A percentile compares a stretch with the other conserved stretches of the same genome.
These are phyloP conservation scores for Tonatia bakeri DNA, from an alignment of 2,113 vertebrate genomes.

Conservation along the genomic window DNA sequence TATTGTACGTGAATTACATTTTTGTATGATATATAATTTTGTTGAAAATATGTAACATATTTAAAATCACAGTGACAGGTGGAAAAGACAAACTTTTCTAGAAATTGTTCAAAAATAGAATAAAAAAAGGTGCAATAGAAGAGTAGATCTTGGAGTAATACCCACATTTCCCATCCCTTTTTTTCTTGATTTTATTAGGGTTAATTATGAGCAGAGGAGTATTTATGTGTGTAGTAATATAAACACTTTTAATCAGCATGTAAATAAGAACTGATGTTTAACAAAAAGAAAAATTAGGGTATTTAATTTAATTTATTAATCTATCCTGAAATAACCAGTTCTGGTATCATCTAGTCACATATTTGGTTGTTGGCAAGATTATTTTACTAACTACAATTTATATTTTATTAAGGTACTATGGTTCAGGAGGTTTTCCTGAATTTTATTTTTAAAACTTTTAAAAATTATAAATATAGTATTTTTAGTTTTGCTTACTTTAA, in stretches of 20 bases:
- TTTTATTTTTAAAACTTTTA: background rate
- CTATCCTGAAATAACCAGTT: background rate
- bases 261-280: background rate
- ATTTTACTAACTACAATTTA: background rate
- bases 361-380: background rate
- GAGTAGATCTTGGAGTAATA: background rate
- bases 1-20: background rate
- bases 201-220: background rate
- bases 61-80: background rate
- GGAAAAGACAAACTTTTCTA: background rate
- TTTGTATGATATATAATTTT: background rate
- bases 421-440: background rate
- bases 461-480: background rate
- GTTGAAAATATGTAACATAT: background rate
- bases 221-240: background rate
- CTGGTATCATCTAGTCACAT: background rate
- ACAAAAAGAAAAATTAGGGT: background rate
- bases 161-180: background rate
- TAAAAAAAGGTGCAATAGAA: background rate
- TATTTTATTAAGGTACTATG: background rate
- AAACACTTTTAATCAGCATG: background rate
- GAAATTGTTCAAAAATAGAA: background rate
- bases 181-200: background rate
- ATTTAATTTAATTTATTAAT: background rate
- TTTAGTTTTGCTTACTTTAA: background rate